Percentiles rank a stretch among this genome's conserved stretches.
Evolutionary conservation across 2,888 invertebrate genomes (phyloP).

Genomic region (Podotricha telesiphe): DNA sequence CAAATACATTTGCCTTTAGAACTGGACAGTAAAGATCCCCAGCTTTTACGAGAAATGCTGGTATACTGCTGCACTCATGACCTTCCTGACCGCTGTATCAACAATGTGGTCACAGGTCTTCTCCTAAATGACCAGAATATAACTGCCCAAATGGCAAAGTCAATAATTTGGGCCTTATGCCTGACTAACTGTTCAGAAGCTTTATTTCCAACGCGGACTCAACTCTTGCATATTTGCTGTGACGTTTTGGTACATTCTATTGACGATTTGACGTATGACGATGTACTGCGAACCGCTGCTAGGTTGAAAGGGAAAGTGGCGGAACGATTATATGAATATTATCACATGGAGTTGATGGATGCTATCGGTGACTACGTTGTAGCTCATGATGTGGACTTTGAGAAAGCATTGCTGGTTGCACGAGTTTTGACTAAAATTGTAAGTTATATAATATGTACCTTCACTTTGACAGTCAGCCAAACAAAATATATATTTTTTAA

Average conservation of each 20-base stretch:
- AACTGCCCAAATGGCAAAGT: slow-evolving; percentile 75
- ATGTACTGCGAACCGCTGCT: slow-evolving; percentile 77
- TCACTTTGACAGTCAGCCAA: too few relatives aligned
- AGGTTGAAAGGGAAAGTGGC: slow-evolving; percentile 74
- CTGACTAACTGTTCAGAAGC: slow-evolving; percentile 72
- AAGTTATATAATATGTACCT: slow-evolving; percentile 55
- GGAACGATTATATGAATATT: slow-evolving; percentile 80
- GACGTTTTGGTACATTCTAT: slow-evolving; percentile 75
- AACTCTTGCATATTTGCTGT: slow-evolving; percentile 79
- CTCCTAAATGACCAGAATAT: slow-evolving; percentile 71
- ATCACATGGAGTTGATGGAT: slow-evolving; percentile 85
- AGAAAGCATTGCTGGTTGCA: slow-evolving; percentile 74
- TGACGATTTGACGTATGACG: slow-evolving; percentile 69
- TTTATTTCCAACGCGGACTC: slow-evolving; percentile 67
- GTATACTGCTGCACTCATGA: slow-evolving; percentile 77
- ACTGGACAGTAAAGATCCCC: slow-evolving; percentile 80
- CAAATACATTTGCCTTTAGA: slow-evolving; percentile 85
- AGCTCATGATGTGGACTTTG: slow-evolving; percentile 77
- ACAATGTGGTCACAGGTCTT: slow-evolving; percentile 80
- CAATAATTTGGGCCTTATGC: slow-evolving; percentile 83
- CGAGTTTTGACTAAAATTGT: slow-evolving; percentile 83
- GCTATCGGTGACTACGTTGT: slow-evolving; percentile 79
- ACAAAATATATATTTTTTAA: too few relatives aligned
- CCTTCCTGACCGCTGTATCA: slow-evolving; percentile 77
- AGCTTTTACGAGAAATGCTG: slow-evolving; percentile 80